Percentiles rank a stretch among this genome's conserved stretches.
Conservation (phyloP, 2,888 invertebrate genomes). For the Eupeodes luniger region DNA sequence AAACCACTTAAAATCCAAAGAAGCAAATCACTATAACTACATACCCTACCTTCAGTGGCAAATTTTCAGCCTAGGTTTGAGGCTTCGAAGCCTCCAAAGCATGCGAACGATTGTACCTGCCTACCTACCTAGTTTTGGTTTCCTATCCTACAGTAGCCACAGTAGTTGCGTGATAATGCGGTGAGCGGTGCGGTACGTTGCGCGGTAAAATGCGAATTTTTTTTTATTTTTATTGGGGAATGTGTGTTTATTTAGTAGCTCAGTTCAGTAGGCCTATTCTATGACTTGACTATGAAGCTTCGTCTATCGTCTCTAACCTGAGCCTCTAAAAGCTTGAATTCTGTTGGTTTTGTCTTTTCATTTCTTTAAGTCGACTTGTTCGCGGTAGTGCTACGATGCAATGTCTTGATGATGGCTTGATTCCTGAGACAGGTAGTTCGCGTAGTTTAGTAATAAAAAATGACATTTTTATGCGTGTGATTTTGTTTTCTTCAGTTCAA, state of each 20-base stretch:
- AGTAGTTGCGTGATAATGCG: neutral
- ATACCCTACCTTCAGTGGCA: neutral
- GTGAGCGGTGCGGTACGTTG: neutral
- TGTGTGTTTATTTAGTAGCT: constrained; percentile 60
- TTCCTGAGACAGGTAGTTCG: constrained; percentile 46
- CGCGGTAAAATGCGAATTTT: constrained; percentile 9
- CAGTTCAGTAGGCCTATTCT: constrained; percentile 76
- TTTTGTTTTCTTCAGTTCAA: constrained; percentile 3
- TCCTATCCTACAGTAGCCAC: too few relatives aligned
- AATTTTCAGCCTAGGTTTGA: neutral
- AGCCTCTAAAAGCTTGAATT: constrained; percentile 27
- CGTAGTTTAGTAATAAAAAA: constrained; percentile 19
- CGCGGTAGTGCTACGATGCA: constrained; percentile 43
- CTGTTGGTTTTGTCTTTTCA: constrained; percentile 23
- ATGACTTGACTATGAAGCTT: constrained; percentile 42
- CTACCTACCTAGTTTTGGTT: constrained; percentile 53
- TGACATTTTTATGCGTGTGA: constrained; percentile 11
- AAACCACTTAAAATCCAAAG: constrained; percentile 41
- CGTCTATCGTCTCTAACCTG: neutral
- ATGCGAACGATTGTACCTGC: constrained; percentile 24
- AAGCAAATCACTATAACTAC: constrained; percentile 33
- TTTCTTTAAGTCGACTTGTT: constrained; percentile 45
- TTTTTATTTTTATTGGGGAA: constrained; percentile 44
- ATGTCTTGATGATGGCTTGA: constrained; percentile 47
- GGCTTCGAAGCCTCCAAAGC: neutral